Evolutionary conservation across 2,113 vertebrate genomes (phyloP).

Genomic region (Gnathochromis pfefferi): DNA sequence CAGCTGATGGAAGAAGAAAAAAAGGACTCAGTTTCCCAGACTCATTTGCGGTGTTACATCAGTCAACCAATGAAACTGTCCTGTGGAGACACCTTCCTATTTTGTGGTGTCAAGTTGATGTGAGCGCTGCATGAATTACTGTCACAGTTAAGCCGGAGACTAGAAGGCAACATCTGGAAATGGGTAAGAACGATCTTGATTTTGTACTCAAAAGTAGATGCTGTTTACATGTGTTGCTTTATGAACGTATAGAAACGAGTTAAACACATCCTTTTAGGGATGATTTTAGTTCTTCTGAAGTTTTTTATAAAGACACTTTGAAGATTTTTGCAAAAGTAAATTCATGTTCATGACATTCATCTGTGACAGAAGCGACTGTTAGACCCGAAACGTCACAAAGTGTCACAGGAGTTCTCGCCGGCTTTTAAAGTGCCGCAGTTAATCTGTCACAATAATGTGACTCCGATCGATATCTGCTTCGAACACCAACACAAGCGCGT

Average conservation of each 20-base stretch:
- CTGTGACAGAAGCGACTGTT: not conserved
- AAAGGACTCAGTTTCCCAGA: slow-evolving; percentile 38
- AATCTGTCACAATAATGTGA: not conserved
- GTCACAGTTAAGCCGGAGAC: slow-evolving; percentile 7
- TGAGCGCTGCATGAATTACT: slow-evolving; percentile 22
- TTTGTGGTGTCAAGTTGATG: slow-evolving; percentile 48
- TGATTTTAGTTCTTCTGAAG: not conserved
- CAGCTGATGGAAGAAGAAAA: not conserved
- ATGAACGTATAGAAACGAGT: not conserved
- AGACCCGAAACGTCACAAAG: not conserved
- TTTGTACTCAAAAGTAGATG: not conserved
- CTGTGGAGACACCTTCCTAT: slow-evolving; percentile 46
- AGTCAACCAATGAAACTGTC: slow-evolving; percentile 54
- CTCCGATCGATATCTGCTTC: not conserved
- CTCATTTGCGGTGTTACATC: slow-evolving; percentile 1
- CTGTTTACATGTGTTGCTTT: not conserved
- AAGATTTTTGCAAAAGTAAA: not conserved
- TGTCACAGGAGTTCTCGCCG: not conserved
- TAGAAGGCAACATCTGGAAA: slow-evolving; percentile 33
- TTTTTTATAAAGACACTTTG: not conserved
- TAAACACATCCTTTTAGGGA: not conserved
- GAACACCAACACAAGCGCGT: not conserved
- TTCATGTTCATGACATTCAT: not conserved
- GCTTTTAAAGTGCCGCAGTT: not conserved
- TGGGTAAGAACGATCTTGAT: slow-evolving; percentile 53